phyloP scores from a whole-genome alignment of 1,140 invertebrate genomes.

The Thaumetopoea pityocampa region DNA sequence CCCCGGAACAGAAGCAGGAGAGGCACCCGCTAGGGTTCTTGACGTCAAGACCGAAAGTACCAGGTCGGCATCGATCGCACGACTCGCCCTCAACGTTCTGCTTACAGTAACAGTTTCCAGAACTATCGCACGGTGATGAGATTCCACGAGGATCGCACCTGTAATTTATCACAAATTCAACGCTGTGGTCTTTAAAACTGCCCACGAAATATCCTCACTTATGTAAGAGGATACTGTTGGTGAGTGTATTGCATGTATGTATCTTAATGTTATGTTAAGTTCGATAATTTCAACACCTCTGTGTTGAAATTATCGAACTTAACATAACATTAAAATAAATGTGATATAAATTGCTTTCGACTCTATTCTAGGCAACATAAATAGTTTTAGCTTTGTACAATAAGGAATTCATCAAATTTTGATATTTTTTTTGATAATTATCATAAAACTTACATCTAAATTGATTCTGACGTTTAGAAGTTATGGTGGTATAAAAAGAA shows the following conservation, averaged over 20 bases:
- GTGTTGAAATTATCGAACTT: not conserved
- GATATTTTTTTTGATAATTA: no score
- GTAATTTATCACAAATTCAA: no score
- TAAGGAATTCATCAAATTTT: no score
- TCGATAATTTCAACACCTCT: no score
- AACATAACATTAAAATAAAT: slow-evolving; percentile 6
- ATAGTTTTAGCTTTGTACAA: no score
- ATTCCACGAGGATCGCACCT: slow-evolving; percentile 65
- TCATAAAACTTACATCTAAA: no score
- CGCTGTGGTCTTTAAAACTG: no score
- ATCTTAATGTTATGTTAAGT: slow-evolving; percentile 5
- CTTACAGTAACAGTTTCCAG: slow-evolving; percentile 78
- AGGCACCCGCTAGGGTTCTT: slow-evolving; percentile 89
- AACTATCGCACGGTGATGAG: slow-evolving; percentile 75
- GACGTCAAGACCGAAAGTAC: slow-evolving; percentile 88
- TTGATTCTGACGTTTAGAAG: no score
- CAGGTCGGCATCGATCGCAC: slow-evolving; percentile 88
- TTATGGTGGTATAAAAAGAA: no score
- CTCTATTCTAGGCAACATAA: no score
- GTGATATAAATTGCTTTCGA: no score
- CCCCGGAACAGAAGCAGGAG: slow-evolving; percentile 94
- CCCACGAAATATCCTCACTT: no score
- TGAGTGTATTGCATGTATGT: slow-evolving; percentile 1
- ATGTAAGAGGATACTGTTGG: not conserved
- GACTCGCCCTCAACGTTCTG: slow-evolving; percentile 85